Base-by-base conservation (phyloP, 2,888 invertebrate genomes). In the Nomada fabriciana region DNA sequence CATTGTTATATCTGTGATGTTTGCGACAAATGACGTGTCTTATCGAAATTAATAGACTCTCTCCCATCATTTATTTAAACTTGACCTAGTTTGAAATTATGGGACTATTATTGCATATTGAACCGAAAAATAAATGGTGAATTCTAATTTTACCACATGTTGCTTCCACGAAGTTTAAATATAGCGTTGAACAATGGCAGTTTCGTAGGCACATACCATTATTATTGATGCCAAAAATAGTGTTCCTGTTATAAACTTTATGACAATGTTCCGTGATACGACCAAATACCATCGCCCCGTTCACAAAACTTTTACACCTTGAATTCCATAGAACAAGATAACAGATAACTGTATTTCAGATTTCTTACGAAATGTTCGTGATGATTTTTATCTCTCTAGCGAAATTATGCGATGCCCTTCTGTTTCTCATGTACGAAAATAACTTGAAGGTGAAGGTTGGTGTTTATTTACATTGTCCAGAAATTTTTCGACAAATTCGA, bases 401-500 rank as follows among this genome's bases (percentile, higher is more conserved):
- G 10, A 23, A 29, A 50, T 65, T 55, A 20, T 64, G 25, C 72
- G n/a, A 53, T 53, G 67, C n/a, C 10, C 9, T 36, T 50, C 13
- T n/a, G n/a, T 42, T 15, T 15, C n/a, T 18, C 36, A 13, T 23
- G 36, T 59, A 29, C 43, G 36, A 42, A 50, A 67, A 65, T 65
- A 50, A 67, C 23, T 23, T 2, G 43, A 67, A 67, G 74, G 50
- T 59, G 43, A 68, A 60, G 36, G 59, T 13, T 59, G 60, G 25
- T 10, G 15, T 60, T 52, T 59, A 2, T 13, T 10, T 15, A 4
- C 29, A 36, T 0, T n/a, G n/a, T 15, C 47, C 3, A 47, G 3
- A 59, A 2, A 60, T 47, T 13, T 60, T 42, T n/a, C 36, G 36
- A 9, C 36, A 36, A 36, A 36, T 36, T 36, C 36, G 43, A 18